These are phyloP conservation scores for Sialia sialis DNA, from an alignment of 2,113 vertebrate genomes.

Conservation along the genomic window DNA sequence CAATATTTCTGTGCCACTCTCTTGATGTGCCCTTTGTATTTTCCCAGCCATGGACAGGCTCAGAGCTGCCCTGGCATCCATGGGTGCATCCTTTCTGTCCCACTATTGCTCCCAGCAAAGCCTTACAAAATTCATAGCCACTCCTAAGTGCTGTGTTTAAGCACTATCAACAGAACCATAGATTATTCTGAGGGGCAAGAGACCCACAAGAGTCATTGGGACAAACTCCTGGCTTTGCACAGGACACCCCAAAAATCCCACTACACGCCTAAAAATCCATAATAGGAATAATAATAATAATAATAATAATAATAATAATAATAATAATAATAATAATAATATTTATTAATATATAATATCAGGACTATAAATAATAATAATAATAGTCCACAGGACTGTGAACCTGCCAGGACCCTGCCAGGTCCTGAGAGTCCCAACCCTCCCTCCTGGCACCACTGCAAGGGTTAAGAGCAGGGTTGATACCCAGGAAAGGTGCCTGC, in stretches of 20 bases:
- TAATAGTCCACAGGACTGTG: neutral
- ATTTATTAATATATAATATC: too few species aligned
- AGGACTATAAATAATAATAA: too few species aligned
- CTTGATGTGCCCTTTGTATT: neutral
- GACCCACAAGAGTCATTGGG: neutral
- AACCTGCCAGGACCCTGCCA: fast-evolving
- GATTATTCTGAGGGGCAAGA: neutral
- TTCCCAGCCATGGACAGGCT: neutral
- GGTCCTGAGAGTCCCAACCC: neutral
- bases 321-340: too few species aligned
- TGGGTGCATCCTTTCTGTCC: neutral
- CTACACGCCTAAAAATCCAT: neutral
- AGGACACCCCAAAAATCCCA: neutral
- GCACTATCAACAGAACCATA: neutral
- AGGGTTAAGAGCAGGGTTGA: neutral
- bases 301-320: too few species aligned
- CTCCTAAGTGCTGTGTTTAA: neutral
- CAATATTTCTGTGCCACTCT: neutral
- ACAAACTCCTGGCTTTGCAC: neutral
- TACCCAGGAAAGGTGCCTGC: neutral
- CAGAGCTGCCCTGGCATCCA: neutral
- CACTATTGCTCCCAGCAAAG: neutral
- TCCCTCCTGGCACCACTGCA: neutral
- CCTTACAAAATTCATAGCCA: neutral
- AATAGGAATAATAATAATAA: neutral